Evolutionary conservation across 2,888 invertebrate species (phyloP), one percentile per base, ranked within the genome.

Genomic region (Gryllus longicercus): DNA sequence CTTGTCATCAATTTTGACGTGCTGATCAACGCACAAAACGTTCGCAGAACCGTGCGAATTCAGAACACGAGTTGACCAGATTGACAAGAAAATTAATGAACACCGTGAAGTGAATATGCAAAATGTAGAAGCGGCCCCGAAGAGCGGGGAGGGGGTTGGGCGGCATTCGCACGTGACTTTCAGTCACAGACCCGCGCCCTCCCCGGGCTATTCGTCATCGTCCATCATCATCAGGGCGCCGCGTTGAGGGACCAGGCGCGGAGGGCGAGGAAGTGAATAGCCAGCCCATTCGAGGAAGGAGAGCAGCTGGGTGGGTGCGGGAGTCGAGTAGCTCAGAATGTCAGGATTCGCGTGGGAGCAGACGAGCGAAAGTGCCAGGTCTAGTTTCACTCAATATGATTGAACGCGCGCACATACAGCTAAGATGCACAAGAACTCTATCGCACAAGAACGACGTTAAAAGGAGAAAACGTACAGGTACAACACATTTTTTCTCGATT

Each of bases 11-110:
- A 38, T 38, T 38, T 38, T 38, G 38, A 38, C 38, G 38, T 38
- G 38, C 38, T 38, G 8, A 38, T 38, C 38, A 38, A 38, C 38
- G 8, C 38, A 38, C 38, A 38, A 38, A 38, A 63, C 63, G 14
- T 14, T 63, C 63, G 16, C 63, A 63, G 16, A n/a, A 63, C 14
- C 63, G 63, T 63, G 63, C n/a, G 16, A 12, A n/a, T 63, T n/a
- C 63, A 63, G 8, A 4, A 63, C 63, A n/a, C 1, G 63, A n/a
- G 63, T 8, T 5, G 63, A n/a, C 16, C 63, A n/a, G 63, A 63
- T 63, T 63, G 63, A 63, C 63, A 63, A 63, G 16, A n/a, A 63
- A 63, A 63, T 63, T 63, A n/a, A 63, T 63, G 63, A 63, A 63
- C 63, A 11, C 63, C 63, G 16, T n/a, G 63, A n/a, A 63, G 63